These are phyloP conservation scores for Halcyon malimbica DNA, from an alignment of 2,113 vertebrate species.

Conservation along the genomic window DNA sequence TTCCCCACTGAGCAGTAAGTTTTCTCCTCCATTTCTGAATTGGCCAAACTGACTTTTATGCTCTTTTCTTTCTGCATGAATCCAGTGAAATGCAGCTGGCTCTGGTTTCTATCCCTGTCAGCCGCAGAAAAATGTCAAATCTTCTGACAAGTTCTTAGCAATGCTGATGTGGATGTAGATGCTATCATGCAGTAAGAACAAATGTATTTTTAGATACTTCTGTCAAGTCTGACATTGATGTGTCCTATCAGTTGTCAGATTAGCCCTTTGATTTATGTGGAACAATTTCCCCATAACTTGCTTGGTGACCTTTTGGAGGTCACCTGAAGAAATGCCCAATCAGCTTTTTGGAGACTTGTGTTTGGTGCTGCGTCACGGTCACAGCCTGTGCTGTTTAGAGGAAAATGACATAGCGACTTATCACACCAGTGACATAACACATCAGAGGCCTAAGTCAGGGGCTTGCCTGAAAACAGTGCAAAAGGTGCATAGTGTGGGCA, in stretches of 20 bases:
- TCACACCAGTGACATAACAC: accelerated
- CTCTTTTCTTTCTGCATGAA: not conserved
- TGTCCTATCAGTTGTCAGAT: not conserved
- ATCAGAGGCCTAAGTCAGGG: accelerated
- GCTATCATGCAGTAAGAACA: not conserved
- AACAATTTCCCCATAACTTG: not conserved
- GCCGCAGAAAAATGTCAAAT: not conserved
- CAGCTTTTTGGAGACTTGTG: not conserved
- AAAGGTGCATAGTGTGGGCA: no score
- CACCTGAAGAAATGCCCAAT: not conserved
- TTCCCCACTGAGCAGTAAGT: not conserved
- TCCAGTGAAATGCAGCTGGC: not conserved
- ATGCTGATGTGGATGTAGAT: not conserved
- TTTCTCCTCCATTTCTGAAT: not conserved
- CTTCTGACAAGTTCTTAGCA: not conserved
- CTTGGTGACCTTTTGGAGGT: not conserved
- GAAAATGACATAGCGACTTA: not conserved
- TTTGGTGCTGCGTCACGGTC: not conserved
- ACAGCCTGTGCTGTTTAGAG: not conserved
- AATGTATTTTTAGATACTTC: not conserved
- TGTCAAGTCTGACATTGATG: not conserved
- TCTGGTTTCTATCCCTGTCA: not conserved
- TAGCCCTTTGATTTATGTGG: not conserved
- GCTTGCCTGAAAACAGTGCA: not conserved
- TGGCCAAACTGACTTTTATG: not conserved